These are phyloP conservation scores for Dendrolimus houi DNA, from an alignment of 2,888 invertebrate species.

Conservation along the genomic window DNA sequence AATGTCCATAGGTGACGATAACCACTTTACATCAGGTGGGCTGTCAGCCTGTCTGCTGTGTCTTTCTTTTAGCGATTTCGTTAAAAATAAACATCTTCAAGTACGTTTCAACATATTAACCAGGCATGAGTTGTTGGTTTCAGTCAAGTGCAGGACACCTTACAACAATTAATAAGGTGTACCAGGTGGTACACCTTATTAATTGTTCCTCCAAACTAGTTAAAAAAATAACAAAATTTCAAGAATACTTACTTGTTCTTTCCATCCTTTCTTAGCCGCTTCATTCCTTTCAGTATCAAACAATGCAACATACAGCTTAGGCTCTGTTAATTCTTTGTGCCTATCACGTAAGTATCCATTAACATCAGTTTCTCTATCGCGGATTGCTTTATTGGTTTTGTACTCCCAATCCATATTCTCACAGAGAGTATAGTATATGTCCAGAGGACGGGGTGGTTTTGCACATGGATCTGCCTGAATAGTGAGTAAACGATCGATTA, in stretches of 20 bases:
- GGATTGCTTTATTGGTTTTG: slow-evolving; percentile 67
- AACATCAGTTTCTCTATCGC: slow-evolving; percentile 60
- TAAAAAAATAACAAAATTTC: too few species aligned
- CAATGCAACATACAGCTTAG: slow-evolving; percentile 56
- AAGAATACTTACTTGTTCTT: slow-evolving; percentile 50
- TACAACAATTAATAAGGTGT: too few species aligned
- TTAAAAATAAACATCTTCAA: too few species aligned
- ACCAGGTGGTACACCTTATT: too few species aligned
- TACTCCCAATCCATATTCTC: slow-evolving; percentile 79
- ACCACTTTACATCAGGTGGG: too few species aligned
- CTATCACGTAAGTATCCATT: slow-evolving; percentile 51
- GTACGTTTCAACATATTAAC: too few species aligned
- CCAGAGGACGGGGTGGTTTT: slow-evolving; percentile 75
- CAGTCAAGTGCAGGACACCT: too few species aligned
- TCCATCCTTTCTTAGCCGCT: slow-evolving; percentile 63
- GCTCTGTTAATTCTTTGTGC: slow-evolving; percentile 58
- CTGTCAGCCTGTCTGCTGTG: too few species aligned
- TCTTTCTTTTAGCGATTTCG: too few species aligned
- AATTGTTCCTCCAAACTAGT: too few species aligned
- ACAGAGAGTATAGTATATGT: slow-evolving; percentile 79
- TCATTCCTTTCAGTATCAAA: slow-evolving; percentile 75
- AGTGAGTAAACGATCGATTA: not conserved
- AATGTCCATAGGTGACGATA: too few species aligned
- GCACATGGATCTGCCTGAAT: slow-evolving; percentile 79
- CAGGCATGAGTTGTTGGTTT: too few species aligned